Conservation (phyloP, 2,797 vertebrate genomes). For the Coluber constrictor region DNA sequence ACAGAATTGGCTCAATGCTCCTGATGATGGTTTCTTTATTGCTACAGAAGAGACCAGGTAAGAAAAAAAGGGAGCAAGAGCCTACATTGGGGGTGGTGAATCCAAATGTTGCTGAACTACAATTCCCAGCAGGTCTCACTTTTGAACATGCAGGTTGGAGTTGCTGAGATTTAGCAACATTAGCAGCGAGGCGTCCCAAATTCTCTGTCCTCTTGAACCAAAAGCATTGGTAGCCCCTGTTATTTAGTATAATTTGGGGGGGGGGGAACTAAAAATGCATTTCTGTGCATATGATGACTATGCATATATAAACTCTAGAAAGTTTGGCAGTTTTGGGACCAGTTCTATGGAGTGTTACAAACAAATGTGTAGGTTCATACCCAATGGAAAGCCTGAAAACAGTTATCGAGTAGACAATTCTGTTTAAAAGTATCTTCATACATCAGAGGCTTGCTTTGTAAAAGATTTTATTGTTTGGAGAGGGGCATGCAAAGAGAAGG, state of each 20-base stretch:
- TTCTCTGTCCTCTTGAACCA: background rate
- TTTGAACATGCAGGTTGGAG: background rate
- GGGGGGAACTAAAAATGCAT: background rate
- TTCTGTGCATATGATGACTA: background rate
- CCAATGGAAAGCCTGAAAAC: background rate
- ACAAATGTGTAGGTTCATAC: background rate
- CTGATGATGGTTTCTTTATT: conserved; percentile 67
- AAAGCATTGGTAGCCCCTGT: conserved; percentile 6
- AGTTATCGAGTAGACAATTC: background rate
- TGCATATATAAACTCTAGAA: background rate
- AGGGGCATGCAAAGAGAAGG: background rate
- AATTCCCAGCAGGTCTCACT: background rate
- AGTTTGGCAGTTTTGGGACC: background rate
- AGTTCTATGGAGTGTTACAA: background rate
- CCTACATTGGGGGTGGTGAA: background rate
- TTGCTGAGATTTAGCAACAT: background rate
- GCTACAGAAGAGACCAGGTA: conserved; percentile 70
- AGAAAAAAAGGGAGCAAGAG: conserved; percentile 39
- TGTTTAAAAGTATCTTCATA: background rate
- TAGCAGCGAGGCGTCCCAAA: background rate
- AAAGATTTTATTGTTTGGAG: background rate
- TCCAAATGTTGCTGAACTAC: background rate
- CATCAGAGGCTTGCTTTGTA: background rate
- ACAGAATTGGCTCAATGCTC: conserved; percentile 68
- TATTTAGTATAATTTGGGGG: background rate